phyloP scores from a whole-genome alignment of 2,888 invertebrate species.

The Limnephilus marmoratus region DNA sequence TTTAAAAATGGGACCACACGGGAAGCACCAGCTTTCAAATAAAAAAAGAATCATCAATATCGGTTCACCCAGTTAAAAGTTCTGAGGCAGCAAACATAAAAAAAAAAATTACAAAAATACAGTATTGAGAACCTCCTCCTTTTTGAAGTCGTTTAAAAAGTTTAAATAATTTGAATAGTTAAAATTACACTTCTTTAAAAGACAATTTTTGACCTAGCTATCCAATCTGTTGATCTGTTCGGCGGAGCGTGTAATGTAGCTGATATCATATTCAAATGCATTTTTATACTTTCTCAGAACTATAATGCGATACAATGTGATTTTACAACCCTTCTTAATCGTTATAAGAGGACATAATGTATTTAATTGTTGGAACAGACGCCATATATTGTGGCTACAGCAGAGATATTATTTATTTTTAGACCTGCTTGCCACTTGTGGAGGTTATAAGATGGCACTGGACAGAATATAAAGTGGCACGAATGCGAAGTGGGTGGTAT shows the following conservation, averaged over 20 bases:
- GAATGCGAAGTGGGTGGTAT: background rate
- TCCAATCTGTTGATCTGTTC: background rate
- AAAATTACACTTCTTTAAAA: background rate
- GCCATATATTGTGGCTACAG: background rate
- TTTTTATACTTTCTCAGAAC: conserved; percentile 2
- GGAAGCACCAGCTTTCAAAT: too few relatives aligned
- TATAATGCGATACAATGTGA: background rate
- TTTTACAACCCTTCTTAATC: conserved; percentile 11
- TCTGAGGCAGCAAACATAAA: too few relatives aligned
- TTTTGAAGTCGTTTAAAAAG: too few relatives aligned
- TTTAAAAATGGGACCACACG: too few relatives aligned
- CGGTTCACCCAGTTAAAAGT: too few relatives aligned
- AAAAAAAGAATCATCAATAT: too few relatives aligned
- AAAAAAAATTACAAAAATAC: too few relatives aligned
- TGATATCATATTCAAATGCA: background rate
- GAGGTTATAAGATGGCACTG: background rate
- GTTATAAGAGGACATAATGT: conserved; percentile 4
- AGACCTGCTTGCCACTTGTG: background rate
- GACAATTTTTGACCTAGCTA: background rate
- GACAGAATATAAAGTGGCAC: background rate
- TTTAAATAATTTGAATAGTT: too few relatives aligned
- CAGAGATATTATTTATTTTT: background rate
- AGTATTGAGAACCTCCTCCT: too few relatives aligned
- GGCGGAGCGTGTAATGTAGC: background rate
- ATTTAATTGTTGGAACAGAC: background rate